Evolutionary conservation across 1,140 invertebrate species (phyloP), one percentile per base, ranked within the genome.

Genomic region (Drosophila pachea): DNA sequence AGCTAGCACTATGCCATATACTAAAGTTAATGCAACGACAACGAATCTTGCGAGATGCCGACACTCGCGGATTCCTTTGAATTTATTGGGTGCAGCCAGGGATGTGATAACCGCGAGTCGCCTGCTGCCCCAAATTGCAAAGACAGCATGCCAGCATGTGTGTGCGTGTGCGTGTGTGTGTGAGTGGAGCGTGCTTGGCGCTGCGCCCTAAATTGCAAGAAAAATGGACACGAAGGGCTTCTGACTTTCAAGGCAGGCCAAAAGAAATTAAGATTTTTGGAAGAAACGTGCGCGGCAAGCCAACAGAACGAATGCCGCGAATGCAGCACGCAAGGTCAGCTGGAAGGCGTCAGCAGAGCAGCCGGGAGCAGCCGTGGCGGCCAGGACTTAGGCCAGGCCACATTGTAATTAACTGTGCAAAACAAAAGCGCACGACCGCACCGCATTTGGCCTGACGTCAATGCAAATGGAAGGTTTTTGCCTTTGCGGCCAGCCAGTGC

Each of bases 211-310:
- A 56, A 47, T 47, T 63, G 63, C 40, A 45, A 9, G 11, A 42
- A 70, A 75, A 78, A 72, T 71, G 78, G 67, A 83, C 78, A 83
- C 79, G 79, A 70, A 74, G 62, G 66, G 68, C 79, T 68, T 64
- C 45, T 64, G 58, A 56, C 60, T 55, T 63, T 56, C 11, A 40
- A 47, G 61, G 60, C 38, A 59, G 52, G 11, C 60, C 60, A 72
- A 84, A 73, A 84, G 76, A 84, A 78, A 84, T 78, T 78, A 83
- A 84, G 79, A 83, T 83, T 83, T 83, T 86, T 83, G 81, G 79
- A 73, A 76, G 68, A 84, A 70, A 84, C 79, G 79, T 83, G 79
- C 68, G 69, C 60, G 66, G 73, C 76, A 84, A 79, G 66, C 66
- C 52, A 70, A 83, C 49, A 60, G 61, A 65, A 73, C 68, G 49